phyloP scores from a whole-genome alignment of 2,888 invertebrate species.

The Plagodis dolabraria region DNA sequence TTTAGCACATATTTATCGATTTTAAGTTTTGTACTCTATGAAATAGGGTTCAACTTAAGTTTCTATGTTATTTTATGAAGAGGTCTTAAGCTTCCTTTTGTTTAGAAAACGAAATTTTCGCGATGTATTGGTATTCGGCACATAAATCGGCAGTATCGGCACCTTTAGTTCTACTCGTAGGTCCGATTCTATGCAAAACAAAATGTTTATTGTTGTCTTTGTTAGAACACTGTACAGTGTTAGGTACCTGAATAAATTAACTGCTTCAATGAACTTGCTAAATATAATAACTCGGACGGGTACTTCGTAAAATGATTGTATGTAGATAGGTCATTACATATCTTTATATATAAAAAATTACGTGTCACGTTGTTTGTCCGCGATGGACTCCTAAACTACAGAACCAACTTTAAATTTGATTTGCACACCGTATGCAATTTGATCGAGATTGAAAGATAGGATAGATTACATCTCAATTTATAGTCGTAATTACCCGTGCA shows the following conservation, averaged over 20 bases:
- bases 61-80: background rate
- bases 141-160: slow-evolving; percentile 26
- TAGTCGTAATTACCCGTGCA: too few species aligned
- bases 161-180: slow-evolving; percentile 13
- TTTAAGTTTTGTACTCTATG: background rate
- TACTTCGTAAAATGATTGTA: too few species aligned
- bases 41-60: background rate
- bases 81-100: slow-evolving; percentile 52
- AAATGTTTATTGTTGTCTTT: slow-evolving; percentile 23
- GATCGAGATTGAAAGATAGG: too few species aligned
- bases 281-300: background rate
- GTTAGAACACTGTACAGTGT: slow-evolving; percentile 3
- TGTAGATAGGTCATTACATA: too few species aligned
- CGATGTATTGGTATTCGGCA: slow-evolving; percentile 39
- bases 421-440: too few species aligned
- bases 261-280: slow-evolving; percentile 3
- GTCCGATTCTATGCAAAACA: slow-evolving; percentile 30
- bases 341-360: too few species aligned
- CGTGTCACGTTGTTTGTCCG: too few species aligned
- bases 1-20: background rate
- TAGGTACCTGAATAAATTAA: slow-evolving; percentile 20
- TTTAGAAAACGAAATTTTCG: slow-evolving; percentile 65
- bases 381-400: too few species aligned
- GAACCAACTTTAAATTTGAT: too few species aligned
- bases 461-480: too few species aligned